Conservation (phyloP, 2,113 vertebrate species). For the Pteropus alecto region DNA sequence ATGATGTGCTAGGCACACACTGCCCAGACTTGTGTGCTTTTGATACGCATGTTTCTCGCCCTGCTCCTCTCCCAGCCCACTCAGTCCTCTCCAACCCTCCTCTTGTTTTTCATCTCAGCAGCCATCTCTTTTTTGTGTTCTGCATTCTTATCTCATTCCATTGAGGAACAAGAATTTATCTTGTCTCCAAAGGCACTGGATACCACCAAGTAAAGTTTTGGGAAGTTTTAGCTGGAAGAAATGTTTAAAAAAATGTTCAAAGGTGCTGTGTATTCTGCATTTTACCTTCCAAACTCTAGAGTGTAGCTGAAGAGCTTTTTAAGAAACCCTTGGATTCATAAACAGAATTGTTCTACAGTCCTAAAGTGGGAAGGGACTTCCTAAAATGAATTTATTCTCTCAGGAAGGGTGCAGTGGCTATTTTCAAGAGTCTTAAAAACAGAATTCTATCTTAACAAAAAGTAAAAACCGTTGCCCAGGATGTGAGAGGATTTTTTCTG, state of each 20-base stretch:
- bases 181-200: neutral
- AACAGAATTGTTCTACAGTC: slow-evolving; percentile 17
- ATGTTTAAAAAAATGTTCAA: slow-evolving; percentile 52
- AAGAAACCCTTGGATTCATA: neutral
- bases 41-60: accelerated
- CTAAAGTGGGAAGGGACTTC: neutral
- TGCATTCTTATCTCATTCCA: neutral
- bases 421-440: slow-evolving; percentile 53
- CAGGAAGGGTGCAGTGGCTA: neutral
- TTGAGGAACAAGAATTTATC: neutral
- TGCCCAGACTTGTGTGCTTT: neutral
- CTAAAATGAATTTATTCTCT: neutral
- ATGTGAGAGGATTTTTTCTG: neutral
- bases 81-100: neutral
- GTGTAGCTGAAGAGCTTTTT: neutral
- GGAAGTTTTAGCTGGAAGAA: slow-evolving; percentile 47
- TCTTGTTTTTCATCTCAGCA: neutral
- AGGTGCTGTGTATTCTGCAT: neutral
- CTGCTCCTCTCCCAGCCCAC: accelerated
- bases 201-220: neutral
- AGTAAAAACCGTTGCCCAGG: slow-evolving; percentile 5
- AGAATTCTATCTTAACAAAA: slow-evolving; percentile 26
- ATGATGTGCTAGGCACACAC: neutral
- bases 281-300: slow-evolving; percentile 33
- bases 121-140: neutral